Evolutionary conservation across 2,113 vertebrate species (phyloP).

Genomic region (Amia ocellicauda): DNA sequence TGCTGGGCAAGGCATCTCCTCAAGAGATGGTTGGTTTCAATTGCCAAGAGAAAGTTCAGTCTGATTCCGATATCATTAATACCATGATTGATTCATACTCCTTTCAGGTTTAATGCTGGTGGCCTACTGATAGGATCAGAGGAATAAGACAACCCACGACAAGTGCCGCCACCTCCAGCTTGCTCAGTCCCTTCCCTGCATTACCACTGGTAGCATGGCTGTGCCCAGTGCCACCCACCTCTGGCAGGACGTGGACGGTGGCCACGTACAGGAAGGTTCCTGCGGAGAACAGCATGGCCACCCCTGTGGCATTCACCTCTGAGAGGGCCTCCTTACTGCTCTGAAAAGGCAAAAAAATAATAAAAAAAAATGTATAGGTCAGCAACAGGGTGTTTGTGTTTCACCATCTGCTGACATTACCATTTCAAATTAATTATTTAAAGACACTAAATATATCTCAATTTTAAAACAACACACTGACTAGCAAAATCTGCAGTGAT

Average conservation of each 20-base stretch:
- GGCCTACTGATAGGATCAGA: conserved; percentile 87
- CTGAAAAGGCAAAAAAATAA: conserved; percentile 55
- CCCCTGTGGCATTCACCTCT: conserved; percentile 92
- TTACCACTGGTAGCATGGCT: conserved; percentile 77
- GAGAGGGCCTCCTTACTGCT: conserved; percentile 98
- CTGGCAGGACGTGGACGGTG: conserved; percentile 95
- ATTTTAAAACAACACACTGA: no score
- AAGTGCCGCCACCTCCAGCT: conserved; percentile 86
- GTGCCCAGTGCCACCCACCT: conserved; percentile 90
- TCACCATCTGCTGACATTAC: no score
- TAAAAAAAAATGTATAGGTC: no score
- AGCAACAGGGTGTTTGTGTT: no score
- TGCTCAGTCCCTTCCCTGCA: conserved; percentile 84
- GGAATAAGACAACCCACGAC: conserved; percentile 95
- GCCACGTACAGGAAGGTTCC: conserved; percentile 98
- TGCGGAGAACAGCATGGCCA: conserved; percentile 97
- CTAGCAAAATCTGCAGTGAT: no score
- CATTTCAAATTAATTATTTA: no score
- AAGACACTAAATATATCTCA: no score
- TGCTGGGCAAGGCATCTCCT: not conserved
- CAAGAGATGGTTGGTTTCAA: not conserved
- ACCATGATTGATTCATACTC: not conserved
- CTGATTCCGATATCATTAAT: not conserved
- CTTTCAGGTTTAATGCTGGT: conserved; percentile 79
- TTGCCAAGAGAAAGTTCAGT: not conserved